Percentiles rank a stretch among this genome's conserved stretches.
Conservation (phyloP, 2,888 invertebrate genomes). For the Athripsodes cinereus region DNA sequence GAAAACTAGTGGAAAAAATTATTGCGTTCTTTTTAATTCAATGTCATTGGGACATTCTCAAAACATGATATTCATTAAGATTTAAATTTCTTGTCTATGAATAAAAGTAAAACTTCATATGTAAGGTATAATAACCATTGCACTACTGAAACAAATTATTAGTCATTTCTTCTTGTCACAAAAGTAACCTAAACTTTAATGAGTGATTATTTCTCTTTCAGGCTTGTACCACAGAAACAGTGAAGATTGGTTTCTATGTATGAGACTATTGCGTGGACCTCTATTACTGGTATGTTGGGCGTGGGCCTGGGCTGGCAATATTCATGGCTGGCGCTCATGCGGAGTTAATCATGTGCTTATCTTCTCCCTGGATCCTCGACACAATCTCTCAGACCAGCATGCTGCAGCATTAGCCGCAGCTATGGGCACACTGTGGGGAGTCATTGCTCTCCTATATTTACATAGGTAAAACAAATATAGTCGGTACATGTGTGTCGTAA, state of each 20-base stretch:
- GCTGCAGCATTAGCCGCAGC: slow-evolving; percentile 71
- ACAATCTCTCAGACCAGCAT: slow-evolving; percentile 71
- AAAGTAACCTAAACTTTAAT: no score
- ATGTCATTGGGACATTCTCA: no score
- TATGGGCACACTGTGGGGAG: slow-evolving; percentile 70
- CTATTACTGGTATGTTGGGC: slow-evolving; percentile 69
- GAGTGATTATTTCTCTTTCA: no score
- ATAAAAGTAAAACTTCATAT: no score
- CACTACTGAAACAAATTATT: no score
- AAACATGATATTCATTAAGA: no score
- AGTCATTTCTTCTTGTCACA: no score
- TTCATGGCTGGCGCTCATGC: slow-evolving; percentile 75
- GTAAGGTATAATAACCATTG: no score
- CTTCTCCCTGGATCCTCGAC: slow-evolving; percentile 74
- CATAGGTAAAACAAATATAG: no score
- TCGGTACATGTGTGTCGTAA: neutral
- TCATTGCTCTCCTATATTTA: slow-evolving; percentile 62
- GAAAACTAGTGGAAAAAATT: no score
- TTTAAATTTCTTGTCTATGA: no score
- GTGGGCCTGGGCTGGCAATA: slow-evolving; percentile 73
- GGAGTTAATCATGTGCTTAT: slow-evolving; percentile 81
- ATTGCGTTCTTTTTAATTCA: no score
- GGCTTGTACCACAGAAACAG: slow-evolving; percentile 8
- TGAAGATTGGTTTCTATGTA: slow-evolving; percentile 11
- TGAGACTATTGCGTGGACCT: slow-evolving; percentile 74